A percentile compares a stretch with the other conserved stretches of the same genome.
These are phyloP conservation scores for Hofmannophila pseudospretella DNA, from an alignment of 2,888 invertebrate genomes.

Conservation along the genomic window DNA sequence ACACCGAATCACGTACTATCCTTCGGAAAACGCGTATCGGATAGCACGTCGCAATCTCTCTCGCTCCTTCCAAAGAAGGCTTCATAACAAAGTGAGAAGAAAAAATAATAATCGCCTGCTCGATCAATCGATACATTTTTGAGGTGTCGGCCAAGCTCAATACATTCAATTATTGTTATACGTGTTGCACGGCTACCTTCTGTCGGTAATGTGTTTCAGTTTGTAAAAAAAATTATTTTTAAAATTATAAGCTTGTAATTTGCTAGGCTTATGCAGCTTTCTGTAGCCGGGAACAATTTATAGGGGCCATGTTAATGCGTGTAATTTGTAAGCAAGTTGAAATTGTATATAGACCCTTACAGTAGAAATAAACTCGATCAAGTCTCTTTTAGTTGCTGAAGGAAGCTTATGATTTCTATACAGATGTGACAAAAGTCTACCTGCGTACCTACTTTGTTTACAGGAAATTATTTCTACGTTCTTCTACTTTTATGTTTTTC, in stretches of 20 bases:
- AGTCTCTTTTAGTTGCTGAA: no score
- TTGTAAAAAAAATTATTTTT: conserved; percentile 49
- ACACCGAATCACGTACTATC: conserved; percentile 75
- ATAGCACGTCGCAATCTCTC: conserved; percentile 51
- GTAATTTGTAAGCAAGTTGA: conserved; percentile 40
- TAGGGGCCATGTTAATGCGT: conserved; percentile 18
- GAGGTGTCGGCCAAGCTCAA: conserved; percentile 63
- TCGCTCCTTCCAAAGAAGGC: conserved; percentile 28
- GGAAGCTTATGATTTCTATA: no score
- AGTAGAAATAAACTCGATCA: no score
- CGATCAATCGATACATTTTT: conserved; percentile 54
- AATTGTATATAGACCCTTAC: no score
- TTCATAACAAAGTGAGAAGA: conserved; percentile 38
- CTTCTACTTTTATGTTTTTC: no score
- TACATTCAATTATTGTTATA: conserved; percentile 74
- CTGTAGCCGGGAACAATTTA: conserved; percentile 2
- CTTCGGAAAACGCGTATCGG: conserved; percentile 73
- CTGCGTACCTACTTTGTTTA: no score
- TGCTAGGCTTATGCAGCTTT: conserved; percentile 11
- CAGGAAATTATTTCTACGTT: no score
- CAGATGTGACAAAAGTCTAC: no score
- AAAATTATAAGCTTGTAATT: conserved; percentile 51
- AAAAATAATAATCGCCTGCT: conserved; percentile 45
- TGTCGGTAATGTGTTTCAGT: conserved; percentile 58
- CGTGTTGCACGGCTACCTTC: conserved; percentile 64